Evolutionary conservation across 1,140 invertebrate species (phyloP), one percentile per base, ranked within the genome.

Genomic region (Drosophila littoralis): DNA sequence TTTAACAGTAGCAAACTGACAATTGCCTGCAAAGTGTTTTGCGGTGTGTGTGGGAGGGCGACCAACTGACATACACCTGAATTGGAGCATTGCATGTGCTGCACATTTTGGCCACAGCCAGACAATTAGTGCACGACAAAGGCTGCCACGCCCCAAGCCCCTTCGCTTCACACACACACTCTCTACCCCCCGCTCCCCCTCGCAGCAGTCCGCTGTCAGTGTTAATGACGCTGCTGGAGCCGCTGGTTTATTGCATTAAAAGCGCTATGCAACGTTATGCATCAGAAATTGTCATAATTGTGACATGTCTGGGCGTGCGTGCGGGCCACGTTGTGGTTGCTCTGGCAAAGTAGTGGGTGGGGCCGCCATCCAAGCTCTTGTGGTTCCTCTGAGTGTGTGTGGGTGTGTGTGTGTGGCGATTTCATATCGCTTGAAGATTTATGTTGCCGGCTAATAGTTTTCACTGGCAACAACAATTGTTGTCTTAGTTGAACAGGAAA

Each of bases 221-320:
- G 79, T 82, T 82, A 82, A 82, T 82, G 79, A 82, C 33, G 58
- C 32, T 70, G 67, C 63, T 89, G 69, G 69, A 64, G 74, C 68
- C 77, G 74, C 65, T 64, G 71, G 73, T 89, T 89, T 88, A 88
- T 88, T 88, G 84, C 84, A 88, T 88, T 88, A 89, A 88, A 86
- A 80, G 84, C 83, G 76, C 77, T 73, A 59, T 75, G 77, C 79
- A 83, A 66, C 79, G 83, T 80, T 88, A 89, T 89, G 83, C 83
- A 89, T 80, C 83, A 89, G 83, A 88, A 84, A 89, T 88, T 89
- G 84, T 88, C 83, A 88, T 88, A 88, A 88, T 88, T 88, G 84
- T 88, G 84, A 78, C 83, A 80, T 71, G 84, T 89, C 83, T 89
- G 83, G 82, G 74, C 77, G 73, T 77, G 81, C 79, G 72, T 83